phyloP scores from a whole-genome alignment of 2,888 invertebrate species.

The Tetramorium bicarinatum region DNA sequence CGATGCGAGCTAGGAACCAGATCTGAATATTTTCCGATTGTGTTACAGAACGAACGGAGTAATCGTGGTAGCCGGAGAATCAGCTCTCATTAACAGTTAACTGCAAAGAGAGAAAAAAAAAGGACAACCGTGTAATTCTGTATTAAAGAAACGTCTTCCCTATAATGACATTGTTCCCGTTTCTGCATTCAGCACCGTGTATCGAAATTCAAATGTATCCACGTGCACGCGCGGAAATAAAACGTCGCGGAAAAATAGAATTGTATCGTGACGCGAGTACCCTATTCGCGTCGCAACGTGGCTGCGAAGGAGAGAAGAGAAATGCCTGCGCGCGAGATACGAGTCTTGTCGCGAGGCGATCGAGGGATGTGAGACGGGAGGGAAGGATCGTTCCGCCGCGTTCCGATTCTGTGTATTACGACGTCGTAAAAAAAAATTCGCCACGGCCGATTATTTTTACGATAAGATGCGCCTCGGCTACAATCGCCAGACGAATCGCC shows the following conservation, averaged over 20 bases:
- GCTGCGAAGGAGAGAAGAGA: background rate
- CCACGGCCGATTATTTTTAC: conserved; percentile 39
- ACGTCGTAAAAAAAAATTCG: conserved; percentile 49
- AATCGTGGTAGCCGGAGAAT: conserved; percentile 15
- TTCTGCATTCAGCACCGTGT: background rate
- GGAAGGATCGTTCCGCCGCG: conserved; percentile 18
- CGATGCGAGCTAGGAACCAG: background rate
- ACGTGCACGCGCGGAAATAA: background rate
- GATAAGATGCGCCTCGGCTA: conserved; percentile 21
- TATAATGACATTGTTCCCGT: background rate
- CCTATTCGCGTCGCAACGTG: background rate
- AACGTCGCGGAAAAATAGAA: background rate
- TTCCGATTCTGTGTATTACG: conserved; percentile 40
- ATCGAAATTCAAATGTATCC: background rate
- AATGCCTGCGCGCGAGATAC: background rate
- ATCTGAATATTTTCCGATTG: conserved; percentile 18
- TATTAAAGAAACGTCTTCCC: background rate
- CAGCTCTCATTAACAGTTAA: conserved; percentile 11
- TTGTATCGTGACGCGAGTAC: background rate
- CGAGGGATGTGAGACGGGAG: background rate
- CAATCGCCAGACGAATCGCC: conserved; percentile 56
- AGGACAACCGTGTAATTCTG: background rate
- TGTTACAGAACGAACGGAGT: background rate
- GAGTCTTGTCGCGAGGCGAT: background rate
- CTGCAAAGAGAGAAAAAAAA: background rate